Base-by-base conservation (phyloP, 2,113 vertebrate species). In the Lethenteron camtschaticum region DNA sequence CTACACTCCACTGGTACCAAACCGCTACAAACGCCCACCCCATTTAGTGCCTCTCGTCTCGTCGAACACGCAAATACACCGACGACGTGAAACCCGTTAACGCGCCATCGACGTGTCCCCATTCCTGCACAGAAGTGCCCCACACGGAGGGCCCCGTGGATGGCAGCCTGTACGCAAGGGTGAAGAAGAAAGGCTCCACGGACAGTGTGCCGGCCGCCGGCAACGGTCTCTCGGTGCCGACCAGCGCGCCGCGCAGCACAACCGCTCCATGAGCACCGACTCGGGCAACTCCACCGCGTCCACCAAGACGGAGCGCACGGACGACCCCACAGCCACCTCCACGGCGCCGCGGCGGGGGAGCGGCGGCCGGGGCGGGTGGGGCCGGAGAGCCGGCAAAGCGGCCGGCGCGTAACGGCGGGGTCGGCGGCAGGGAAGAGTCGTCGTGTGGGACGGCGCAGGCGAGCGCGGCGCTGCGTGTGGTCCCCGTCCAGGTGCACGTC, bases 401-500 rank as follows among this genome's bases (percentile, higher is more conserved):
- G n/a, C 63, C n/a, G n/a, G 24, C 63, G 10, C 41, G 41, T 5
- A 66, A 24, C 63, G 10, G 63, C 9, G 10, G 63, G n/a, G n/a
- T n/a, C 5, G 60, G 14, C 60, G 60, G 24, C 63, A 66, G 24
- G 24, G 41, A 41, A 41, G 41, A 41, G 41, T 41, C 41, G 41
- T 5, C 5, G 41, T 41, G 41, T 6, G 41, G 5, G 41, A 41
- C 41, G 41, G 41, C 41, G 41, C 41, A 91, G 82, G 79, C 73
- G 85, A 84, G 68, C 90, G 87, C 0, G 75, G 2, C 41, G 41
- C 41, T 41, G 41, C 41, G 41, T 41, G 41, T 41, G 41, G 88
- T 99, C 60, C 94, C 94, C 0, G 94, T 89, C 69, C 90, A 95
- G 78, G 84, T 99, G 71, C 94, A 99, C 0, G 86, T 95, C 69